Conservation (phyloP, 2,113 vertebrate species). For the Cisticola juncidis region DNA sequence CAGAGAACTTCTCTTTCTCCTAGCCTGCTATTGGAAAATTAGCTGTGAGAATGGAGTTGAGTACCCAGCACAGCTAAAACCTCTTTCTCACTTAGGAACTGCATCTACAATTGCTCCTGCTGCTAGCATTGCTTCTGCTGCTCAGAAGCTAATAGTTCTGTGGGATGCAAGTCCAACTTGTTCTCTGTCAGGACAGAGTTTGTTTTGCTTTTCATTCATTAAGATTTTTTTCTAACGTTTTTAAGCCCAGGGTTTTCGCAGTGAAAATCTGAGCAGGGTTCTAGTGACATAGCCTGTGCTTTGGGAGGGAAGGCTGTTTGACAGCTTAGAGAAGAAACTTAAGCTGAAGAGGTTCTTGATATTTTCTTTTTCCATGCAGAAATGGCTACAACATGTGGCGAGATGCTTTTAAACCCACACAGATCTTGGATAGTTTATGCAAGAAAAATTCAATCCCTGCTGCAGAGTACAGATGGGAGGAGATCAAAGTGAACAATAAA, state of each 20-base stretch:
- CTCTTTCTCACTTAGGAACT: background rate
- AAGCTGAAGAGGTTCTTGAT: background rate
- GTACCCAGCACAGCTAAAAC: background rate
- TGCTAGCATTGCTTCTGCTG: background rate
- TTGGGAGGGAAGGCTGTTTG: background rate
- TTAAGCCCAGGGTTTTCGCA: background rate
- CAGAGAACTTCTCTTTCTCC: background rate
- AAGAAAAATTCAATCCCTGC: slow-evolving; percentile 79
- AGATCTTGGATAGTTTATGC: slow-evolving; percentile 88
- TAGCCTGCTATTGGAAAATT: background rate
- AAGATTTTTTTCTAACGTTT: background rate
- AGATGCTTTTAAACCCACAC: slow-evolving; percentile 85
- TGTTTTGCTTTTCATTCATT: background rate
- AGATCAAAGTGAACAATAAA: slow-evolving; percentile 91
- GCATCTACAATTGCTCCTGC: background rate
- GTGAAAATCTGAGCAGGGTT: background rate
- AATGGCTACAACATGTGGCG: slow-evolving; percentile 89
- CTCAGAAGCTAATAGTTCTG: background rate
- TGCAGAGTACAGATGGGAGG: slow-evolving; percentile 82
- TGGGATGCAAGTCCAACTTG: background rate
- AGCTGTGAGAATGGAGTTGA: background rate
- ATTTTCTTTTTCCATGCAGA: slow-evolving; percentile 64
- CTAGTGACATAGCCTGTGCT: background rate
- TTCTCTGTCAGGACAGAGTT: background rate
- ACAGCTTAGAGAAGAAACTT: background rate